phyloP scores from a whole-genome alignment of 2,797 vertebrate species.

The Chaetophractus vellerosus region DNA sequence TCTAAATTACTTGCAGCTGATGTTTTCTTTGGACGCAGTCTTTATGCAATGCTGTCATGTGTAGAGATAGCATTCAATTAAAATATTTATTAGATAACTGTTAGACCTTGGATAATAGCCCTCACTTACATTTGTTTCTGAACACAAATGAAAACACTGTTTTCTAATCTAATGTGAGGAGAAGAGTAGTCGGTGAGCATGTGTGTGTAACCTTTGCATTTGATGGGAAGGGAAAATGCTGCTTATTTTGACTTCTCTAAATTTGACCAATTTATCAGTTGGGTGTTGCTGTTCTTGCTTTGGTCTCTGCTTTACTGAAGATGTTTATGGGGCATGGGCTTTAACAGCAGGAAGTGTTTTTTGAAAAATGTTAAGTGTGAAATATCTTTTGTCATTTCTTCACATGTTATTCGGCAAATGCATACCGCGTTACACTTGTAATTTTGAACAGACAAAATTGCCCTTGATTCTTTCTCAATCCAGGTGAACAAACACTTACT shows the following conservation, averaged over 20 bases:
- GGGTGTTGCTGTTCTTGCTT: constrained; percentile 86
- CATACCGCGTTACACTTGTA: not conserved
- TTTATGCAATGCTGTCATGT: constrained; percentile 22
- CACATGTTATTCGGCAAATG: constrained; percentile 61
- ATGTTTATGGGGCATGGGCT: constrained; percentile 88
- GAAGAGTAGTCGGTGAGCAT: not conserved
- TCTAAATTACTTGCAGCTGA: not conserved
- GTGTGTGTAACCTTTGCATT: constrained; percentile 72
- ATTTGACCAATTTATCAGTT: constrained; percentile 89
- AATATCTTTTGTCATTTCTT: constrained; percentile 81
- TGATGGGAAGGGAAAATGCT: constrained; percentile 48
- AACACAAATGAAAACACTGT: constrained; percentile 71
- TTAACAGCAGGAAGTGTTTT: constrained; percentile 89
- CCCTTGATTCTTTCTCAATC: not conserved
- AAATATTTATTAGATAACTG: constrained; percentile 64
- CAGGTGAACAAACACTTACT: not conserved
- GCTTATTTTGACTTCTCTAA: constrained; percentile 83
- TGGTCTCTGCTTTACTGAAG: constrained; percentile 87
- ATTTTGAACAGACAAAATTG: not conserved
- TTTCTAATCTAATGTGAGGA: constrained; percentile 10
- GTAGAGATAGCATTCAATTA: constrained; percentile 60
- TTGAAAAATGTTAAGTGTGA: constrained; percentile 87
- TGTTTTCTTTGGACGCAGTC: constrained; percentile 57
- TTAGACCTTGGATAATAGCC: constrained; percentile 61
- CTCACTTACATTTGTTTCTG: constrained; percentile 76